Evolutionary conservation across 2,888 invertebrate genomes (phyloP).

Genomic region (Platerodrilus igneus): DNA sequence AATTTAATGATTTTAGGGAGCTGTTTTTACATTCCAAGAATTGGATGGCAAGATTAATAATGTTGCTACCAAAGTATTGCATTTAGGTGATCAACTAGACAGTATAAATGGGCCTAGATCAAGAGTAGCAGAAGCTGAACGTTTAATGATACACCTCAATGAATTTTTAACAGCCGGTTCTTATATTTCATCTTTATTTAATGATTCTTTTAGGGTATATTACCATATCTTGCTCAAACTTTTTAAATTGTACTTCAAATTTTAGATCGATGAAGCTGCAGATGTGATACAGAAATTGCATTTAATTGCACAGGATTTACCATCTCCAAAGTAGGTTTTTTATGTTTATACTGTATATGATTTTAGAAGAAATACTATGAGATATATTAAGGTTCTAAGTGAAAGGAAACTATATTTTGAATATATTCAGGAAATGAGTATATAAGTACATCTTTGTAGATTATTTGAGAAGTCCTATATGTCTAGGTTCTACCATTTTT

Average conservation of each 20-base stretch:
- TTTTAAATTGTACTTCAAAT: constrained; percentile 21
- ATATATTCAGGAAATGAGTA: too few relatives aligned
- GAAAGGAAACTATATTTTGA: too few relatives aligned
- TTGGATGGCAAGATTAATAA: constrained; percentile 93
- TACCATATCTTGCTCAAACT: too few relatives aligned
- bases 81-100: constrained; percentile 97
- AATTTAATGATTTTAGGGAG: constrained; percentile 52
- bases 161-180: constrained; percentile 87
- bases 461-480: too few relatives aligned
- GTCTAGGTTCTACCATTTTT: too few relatives aligned
- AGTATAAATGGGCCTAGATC: constrained; percentile 93
- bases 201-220: constrained; percentile 76
- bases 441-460: too few relatives aligned
- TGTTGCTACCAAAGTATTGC: constrained; percentile 95
- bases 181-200: constrained; percentile 79
- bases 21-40: constrained; percentile 84
- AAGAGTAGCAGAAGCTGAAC: constrained; percentile 91
- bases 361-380: too few relatives aligned
- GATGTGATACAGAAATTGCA: constrained; percentile 96
- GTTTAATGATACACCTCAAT: constrained; percentile 84
- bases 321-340: constrained; percentile 70
- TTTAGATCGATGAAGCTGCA: constrained; percentile 87
- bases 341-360: too few relatives aligned
- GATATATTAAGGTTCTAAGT: too few relatives aligned
- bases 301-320: constrained; percentile 92